Evolutionary conservation across 2,113 vertebrate genomes (phyloP).

Genomic region (Redunca redunca): DNA sequence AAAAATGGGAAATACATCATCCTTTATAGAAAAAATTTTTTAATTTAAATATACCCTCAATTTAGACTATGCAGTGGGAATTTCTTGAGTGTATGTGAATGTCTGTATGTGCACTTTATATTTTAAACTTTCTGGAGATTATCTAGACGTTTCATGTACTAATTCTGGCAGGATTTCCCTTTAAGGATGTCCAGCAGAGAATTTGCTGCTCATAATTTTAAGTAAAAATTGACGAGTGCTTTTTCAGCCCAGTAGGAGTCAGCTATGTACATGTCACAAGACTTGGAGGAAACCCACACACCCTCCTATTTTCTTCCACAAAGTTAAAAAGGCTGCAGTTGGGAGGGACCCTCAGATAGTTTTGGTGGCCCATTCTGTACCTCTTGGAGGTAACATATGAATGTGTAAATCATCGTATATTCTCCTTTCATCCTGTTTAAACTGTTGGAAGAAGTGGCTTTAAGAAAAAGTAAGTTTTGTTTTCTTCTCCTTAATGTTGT

Average conservation of each 20-base stretch:
- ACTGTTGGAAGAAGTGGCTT: constrained; percentile 64
- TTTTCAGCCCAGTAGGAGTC: constrained; percentile 68
- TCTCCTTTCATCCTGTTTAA: constrained; percentile 60
- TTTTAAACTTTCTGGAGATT: constrained; percentile 33
- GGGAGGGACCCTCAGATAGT: constrained; percentile 68
- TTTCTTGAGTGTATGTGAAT: background rate
- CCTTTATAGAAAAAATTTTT: background rate
- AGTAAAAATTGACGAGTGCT: constrained; percentile 67
- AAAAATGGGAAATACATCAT: background rate
- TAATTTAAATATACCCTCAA: background rate
- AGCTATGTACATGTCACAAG: constrained; percentile 72
- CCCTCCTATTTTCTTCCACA: constrained; percentile 64
- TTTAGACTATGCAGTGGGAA: constrained; percentile 1
- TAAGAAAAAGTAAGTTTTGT: constrained; percentile 77
- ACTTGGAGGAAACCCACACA: constrained; percentile 74
- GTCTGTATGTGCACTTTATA: background rate
- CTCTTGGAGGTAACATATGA: constrained; percentile 66
- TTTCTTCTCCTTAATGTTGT: background rate
- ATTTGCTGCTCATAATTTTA: constrained; percentile 59
- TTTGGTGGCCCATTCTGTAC: constrained; percentile 54
- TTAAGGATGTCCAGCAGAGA: constrained; percentile 69
- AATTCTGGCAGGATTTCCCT: constrained; percentile 60
- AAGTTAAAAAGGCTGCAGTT: constrained; percentile 69
- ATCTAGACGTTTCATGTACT: constrained; percentile 28
- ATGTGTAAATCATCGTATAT: constrained; percentile 49